Evolutionary conservation across 1,140 invertebrate genomes (phyloP), one percentile per base, ranked within the genome.

Genomic region (Coelopa frigida): DNA sequence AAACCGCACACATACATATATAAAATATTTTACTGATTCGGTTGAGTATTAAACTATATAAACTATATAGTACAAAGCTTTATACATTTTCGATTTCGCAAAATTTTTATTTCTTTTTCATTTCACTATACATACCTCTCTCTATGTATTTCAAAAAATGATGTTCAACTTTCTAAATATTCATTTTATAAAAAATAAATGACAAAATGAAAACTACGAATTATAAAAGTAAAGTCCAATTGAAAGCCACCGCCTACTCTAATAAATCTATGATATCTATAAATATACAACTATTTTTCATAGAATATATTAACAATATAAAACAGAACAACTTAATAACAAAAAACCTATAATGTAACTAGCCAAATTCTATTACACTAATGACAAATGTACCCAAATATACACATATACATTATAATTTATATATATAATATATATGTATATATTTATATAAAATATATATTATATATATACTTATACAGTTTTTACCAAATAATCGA

Each of bases 201-300:
- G 11, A 21, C 37, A 20, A 21, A 38, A 35, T 24, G 14, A 37
- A 37, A 37, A 37, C 18, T 11, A 20, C 35, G 4, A 15, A n/a
- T 6, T 6, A 37, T 15, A 37, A 37, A 4, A 3, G 17, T 37
- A 21, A 20, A 65, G 62, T 65, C 62, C 62, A 65, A 65, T 51
- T 58, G 60, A 64, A 65, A 62, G 61, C 62, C 62, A 65, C 62
- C 62, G 62, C 62, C 62, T 65, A 42, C 42, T 40, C 26, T 17
- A 20, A 14, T 6, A 35, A 35, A 35, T 15, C 6, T 15, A 35
- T n/a, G 18, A 29, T n/a, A 29, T 8, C 27, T 14, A 44, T 10
- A n/a, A 36, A 10, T 11, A 20, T n/a, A 32, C 7, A 27, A 41
- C 11, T n/a, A 41, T 8, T 20, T 21, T 11, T 14, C 14, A 38